Base-by-base conservation (phyloP, 2,888 invertebrate genomes). In the Drosophila paranaensis region DNA sequence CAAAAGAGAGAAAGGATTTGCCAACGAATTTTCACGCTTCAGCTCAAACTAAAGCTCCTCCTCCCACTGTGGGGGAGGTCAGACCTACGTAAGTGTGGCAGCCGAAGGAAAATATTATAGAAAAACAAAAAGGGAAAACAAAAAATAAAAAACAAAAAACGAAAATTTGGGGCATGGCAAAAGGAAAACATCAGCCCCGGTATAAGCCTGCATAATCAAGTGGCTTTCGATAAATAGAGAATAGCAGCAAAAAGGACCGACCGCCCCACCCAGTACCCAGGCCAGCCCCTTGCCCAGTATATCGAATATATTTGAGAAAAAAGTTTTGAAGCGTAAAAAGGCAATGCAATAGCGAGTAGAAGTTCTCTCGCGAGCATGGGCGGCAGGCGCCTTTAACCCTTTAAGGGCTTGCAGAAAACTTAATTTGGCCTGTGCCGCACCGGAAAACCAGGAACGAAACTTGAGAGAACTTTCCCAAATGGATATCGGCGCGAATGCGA, bases 131-230 rank as follows among this genome's bases (percentile, higher is more conserved):
- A 48, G 0, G 8, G 9, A 14, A 60, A 64, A 57, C 11, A 57
- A 45, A 61, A 48, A 50, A 48, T 6, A 33, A 37, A 20, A 51
- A 51, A 51, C 35, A 25, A 51, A 37, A 39, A 68, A 64, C 20
- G 20, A 20, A 20, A 20, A 20, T 20, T 58, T 56, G 72, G 71
- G 65, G 48, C 71, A 53, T 53, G 64, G 67, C 57, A 60, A 78
- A 78, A 71, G 77, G 55, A 76, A 79, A 78, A 79, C 71, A 76
- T 65, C 39, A 86, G 78, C 77, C 77, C 72, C 78, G 73, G 88
- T 79, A 80, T 89, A 90, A 88, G 81, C 87, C 84, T 81, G 89
- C 88, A 90, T 90, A 90, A 90, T 90, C 88, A 90, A 90, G 88
- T 88, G 90, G 88, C 89, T 86, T 87, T 82, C 88, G 78, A 84